Percentiles rank a stretch among this genome's conserved stretches.
Conservation (phyloP, 2,113 vertebrate species). For the Cynopterus brachyotis region DNA sequence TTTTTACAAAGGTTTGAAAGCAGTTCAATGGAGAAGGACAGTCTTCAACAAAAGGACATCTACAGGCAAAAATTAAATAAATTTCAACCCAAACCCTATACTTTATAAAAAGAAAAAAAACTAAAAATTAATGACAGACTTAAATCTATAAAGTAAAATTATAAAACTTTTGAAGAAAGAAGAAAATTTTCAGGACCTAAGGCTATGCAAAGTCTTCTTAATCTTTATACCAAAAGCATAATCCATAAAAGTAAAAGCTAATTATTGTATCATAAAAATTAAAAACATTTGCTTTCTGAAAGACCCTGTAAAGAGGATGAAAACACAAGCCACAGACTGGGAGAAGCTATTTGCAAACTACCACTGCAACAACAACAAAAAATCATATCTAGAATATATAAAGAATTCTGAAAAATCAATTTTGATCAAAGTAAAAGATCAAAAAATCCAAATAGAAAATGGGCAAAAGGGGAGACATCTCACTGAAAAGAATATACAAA, state of each 20-base stretch:
- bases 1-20: background rate
- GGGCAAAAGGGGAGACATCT: background rate
- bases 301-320: background rate
- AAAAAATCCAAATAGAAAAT: background rate
- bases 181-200: background rate
- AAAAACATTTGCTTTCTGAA: background rate
- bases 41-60: background rate
- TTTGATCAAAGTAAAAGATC: background rate
- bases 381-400: too few relatives aligned
- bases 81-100: background rate
- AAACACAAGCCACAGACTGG: background rate
- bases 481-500: background rate
- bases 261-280: background rate
- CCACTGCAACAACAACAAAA: background rate
- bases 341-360: background rate
- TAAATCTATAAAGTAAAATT: background rate
- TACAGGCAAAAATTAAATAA: background rate
- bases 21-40: too few relatives aligned
- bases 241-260: background rate
- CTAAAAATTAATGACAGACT: background rate
- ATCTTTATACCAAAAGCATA: background rate
- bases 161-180: background rate
- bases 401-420: too few relatives aligned
- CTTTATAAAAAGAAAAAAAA: background rate
- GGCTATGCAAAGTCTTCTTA: background rate